Evolutionary conservation across 1,140 invertebrate species (phyloP).

Genomic region (Phocides pigmalion): DNA sequence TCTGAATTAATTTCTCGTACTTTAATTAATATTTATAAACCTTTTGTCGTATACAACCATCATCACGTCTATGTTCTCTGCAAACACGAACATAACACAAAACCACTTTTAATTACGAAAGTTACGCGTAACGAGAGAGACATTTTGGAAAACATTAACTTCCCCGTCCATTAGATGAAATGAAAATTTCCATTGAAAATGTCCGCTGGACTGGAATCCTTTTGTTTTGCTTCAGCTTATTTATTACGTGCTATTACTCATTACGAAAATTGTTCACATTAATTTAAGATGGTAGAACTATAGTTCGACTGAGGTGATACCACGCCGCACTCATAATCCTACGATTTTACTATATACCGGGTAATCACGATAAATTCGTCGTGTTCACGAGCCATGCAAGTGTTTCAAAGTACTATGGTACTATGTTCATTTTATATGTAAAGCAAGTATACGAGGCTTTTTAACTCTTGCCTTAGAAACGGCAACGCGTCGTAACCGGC

Average conservation of each 20-base stretch:
- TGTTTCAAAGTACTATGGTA: too few relatives aligned
- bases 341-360: too few relatives aligned
- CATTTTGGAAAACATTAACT: conserved; percentile 44
- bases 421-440: too few relatives aligned
- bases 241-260: conserved; percentile 40
- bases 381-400: too few relatives aligned
- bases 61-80: conserved; percentile 13
- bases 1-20: too few relatives aligned
- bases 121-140: conserved; percentile 38
- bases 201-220: conserved; percentile 40
- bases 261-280: conserved; percentile 39
- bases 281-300: neutral
- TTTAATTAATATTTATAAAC: neutral
- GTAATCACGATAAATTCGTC: too few relatives aligned
- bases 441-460: too few relatives aligned
- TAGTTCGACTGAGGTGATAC: neutral
- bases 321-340: too few relatives aligned
- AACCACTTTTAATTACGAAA: conserved; percentile 39
- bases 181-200: conserved; percentile 38
- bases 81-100: conserved; percentile 21
- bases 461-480: too few relatives aligned
- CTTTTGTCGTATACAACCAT: neutral
- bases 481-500: too few relatives aligned
- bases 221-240: conserved; percentile 41
- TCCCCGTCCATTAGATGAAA: conserved; percentile 45